phyloP scores from a whole-genome alignment of 2,113 vertebrate genomes.

The Bubo bubo region DNA sequence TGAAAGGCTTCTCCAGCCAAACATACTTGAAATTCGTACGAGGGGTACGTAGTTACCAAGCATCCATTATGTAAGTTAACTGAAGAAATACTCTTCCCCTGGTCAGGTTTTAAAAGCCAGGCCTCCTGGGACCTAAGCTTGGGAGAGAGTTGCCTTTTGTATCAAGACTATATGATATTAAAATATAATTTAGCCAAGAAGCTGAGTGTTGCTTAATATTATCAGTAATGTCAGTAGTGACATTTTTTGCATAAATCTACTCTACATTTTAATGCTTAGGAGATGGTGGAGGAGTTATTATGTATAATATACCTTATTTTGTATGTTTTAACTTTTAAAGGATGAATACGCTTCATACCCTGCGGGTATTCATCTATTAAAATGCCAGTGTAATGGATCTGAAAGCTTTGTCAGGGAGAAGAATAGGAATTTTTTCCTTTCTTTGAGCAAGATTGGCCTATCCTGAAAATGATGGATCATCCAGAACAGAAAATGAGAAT shows the following conservation, averaged over 20 bases:
- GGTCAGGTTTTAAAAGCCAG: background rate
- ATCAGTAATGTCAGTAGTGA: background rate
- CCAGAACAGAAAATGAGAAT: background rate
- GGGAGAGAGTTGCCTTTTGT: background rate
- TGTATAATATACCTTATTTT: background rate
- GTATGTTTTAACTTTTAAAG: conserved; percentile 1
- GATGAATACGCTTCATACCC: background rate
- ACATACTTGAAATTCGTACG: background rate
- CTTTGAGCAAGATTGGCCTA: background rate
- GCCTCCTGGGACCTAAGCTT: background rate
- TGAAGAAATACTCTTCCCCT: background rate
- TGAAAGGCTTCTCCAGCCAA: background rate
- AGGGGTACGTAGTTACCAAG: background rate
- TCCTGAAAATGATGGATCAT: background rate
- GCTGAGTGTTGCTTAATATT: background rate
- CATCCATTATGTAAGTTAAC: background rate
- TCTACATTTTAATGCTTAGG: background rate
- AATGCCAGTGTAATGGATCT: background rate
- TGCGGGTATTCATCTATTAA: conserved; percentile 5
- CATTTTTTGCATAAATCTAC: background rate
- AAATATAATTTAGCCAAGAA: background rate
- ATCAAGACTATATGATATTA: background rate
- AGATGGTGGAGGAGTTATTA: background rate
- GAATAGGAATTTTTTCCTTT: background rate
- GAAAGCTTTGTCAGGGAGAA: background rate